Base-by-base conservation (phyloP, 2,888 invertebrate species). In the Sphaerophoria taeniata region DNA sequence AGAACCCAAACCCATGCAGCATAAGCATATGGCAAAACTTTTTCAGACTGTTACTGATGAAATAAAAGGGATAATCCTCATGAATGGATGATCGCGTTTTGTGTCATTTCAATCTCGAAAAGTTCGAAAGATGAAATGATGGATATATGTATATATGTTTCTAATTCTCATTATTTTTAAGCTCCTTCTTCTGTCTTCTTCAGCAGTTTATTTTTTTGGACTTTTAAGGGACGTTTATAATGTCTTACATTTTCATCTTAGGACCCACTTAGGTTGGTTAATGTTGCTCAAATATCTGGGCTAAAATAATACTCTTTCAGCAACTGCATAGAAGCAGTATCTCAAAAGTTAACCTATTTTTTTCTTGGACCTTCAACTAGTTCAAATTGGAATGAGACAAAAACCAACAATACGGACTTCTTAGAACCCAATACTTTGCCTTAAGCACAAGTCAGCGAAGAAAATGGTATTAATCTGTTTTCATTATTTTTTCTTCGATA, bases 61-160 rank as follows among this genome's bases (percentile, higher is more conserved):
- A 65, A 65, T 49, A 65, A 67, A 39, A n/a, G 31, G 67, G 67
- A 67, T 67, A 67, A 67, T 67, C 53, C 39, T 39, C 53, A 39
- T 53, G n/a, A 31, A 53, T n/a, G 9, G 6, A 67, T 53, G 67
- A 67, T 67, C 53, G 53, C 53, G 53, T 39, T 24, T 24, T 53
- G 39, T 67, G 67, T 67, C 67, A 67, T 67, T 53, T 39, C 39
- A 67, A 53, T 67, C 67, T 39, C 11, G 4, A 36, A 65, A 11
- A 49, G 24, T 49, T 49, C 34, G 14, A 49, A 49, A 65, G 49
- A 65, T 65, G 34, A 2, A 63, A 16, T 11, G 43, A 24, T 24
- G 45, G 9, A 5, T n/a, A n/a, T 2, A 47, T 14, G 14, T 9
- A 34, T 47, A 63, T 63, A 36, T 24, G 4, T n/a, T 39, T 53